phyloP scores from a whole-genome alignment of 2,888 invertebrate genomes.

The Patella caerulea region DNA sequence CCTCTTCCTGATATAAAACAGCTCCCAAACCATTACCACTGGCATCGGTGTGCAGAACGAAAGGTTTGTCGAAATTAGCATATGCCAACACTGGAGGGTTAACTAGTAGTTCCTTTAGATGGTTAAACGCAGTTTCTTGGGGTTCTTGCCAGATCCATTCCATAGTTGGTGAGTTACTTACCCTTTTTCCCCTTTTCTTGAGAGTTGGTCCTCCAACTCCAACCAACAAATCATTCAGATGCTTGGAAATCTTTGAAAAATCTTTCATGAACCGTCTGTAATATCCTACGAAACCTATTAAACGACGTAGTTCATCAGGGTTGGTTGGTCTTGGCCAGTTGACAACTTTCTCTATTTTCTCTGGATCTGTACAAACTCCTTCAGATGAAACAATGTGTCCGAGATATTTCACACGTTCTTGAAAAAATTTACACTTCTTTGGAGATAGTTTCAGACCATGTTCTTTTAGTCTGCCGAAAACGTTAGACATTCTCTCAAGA shows the following conservation, averaged over 20 bases:
- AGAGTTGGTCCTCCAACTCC: too few relatives aligned
- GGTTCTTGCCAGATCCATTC: slow-evolving; percentile 13
- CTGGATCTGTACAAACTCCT: too few relatives aligned
- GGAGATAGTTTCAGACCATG: background rate
- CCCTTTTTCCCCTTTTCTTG: background rate
- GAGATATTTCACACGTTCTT: too few relatives aligned
- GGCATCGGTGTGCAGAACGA: slow-evolving; percentile 26
- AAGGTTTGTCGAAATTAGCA: slow-evolving; percentile 15
- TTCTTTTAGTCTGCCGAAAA: background rate
- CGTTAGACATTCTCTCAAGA: background rate
- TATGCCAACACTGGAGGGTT: slow-evolving; percentile 23
- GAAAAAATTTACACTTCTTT: too few relatives aligned
- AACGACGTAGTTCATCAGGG: too few relatives aligned
- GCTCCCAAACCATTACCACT: slow-evolving; percentile 17
- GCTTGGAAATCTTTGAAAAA: too few relatives aligned
- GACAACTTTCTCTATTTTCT: too few relatives aligned
- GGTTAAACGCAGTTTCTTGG: slow-evolving; percentile 17
- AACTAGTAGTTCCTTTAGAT: slow-evolving; percentile 18
- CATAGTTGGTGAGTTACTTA: slow-evolving; percentile 13
- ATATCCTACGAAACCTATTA: too few relatives aligned
- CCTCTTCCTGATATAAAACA: slow-evolving; percentile 22
- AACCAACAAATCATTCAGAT: too few relatives aligned
- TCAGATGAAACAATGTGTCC: too few relatives aligned
- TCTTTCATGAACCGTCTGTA: too few relatives aligned
- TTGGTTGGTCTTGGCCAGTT: too few relatives aligned